A percentile compares a stretch with the other conserved stretches of the same genome.
Evolutionary conservation across 1,140 invertebrate genomes (phyloP).

Genomic region (Nebria ingens): DNA sequence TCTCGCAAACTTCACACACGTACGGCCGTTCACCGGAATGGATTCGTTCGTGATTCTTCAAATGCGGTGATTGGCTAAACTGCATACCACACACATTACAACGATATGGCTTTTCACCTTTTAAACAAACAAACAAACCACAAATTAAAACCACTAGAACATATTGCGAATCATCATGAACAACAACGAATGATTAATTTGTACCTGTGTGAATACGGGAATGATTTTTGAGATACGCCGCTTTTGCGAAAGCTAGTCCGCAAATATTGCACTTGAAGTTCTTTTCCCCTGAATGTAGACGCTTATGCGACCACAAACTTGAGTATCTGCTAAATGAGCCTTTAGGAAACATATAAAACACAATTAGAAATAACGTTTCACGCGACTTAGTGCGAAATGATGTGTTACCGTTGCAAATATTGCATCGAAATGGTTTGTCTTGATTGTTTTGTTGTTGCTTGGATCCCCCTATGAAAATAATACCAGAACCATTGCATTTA

Average conservation of each 20-base stretch:
- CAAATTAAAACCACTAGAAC: neutral
- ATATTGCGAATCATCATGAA: neutral
- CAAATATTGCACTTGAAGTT: slow-evolving; percentile 88
- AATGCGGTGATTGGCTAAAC: slow-evolving; percentile 78
- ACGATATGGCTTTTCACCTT: slow-evolving; percentile 75
- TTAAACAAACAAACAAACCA: slow-evolving; percentile 22
- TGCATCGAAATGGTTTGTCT: slow-evolving; percentile 77
- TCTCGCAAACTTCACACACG: slow-evolving; percentile 84
- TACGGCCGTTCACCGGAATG: slow-evolving; percentile 85
- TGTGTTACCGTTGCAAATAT: slow-evolving; percentile 60
- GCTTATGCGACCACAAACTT: slow-evolving; percentile 75
- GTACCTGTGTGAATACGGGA: slow-evolving; percentile 61
- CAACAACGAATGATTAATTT: slow-evolving; percentile 5
- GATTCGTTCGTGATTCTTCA: slow-evolving; percentile 87
- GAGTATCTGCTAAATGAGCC: slow-evolving; percentile 71
- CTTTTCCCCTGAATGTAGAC: slow-evolving; percentile 77
- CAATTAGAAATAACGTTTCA: slow-evolving; percentile 9
- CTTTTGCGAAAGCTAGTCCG: slow-evolving; percentile 85
- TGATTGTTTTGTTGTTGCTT: slow-evolving; percentile 45
- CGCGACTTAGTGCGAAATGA: slow-evolving; percentile 12
- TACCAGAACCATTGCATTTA: slow-evolving; percentile 77
- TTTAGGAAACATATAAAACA: slow-evolving; percentile 13
- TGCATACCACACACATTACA: slow-evolving; percentile 81
- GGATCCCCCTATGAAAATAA: slow-evolving; percentile 62
- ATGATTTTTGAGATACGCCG: slow-evolving; percentile 86